phyloP scores from a whole-genome alignment of 1,140 invertebrate species.

The Galleria mellonella region DNA sequence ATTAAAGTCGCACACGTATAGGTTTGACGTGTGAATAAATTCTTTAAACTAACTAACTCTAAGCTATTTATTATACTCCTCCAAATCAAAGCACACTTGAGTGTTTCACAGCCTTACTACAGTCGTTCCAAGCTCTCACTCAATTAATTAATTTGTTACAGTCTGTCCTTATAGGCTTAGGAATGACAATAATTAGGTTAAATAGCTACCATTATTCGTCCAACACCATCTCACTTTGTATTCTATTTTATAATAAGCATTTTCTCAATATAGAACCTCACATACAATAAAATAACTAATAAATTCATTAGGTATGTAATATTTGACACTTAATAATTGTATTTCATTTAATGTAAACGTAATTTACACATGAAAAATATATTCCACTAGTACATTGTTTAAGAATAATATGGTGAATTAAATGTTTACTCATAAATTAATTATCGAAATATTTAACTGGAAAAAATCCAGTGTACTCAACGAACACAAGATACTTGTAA shows the following conservation, averaged over 20 bases:
- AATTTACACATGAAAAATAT: neutral
- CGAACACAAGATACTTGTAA: no score
- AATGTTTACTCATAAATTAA: no score
- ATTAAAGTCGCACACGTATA: slow-evolving; percentile 13
- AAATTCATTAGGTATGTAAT: slow-evolving; percentile 1
- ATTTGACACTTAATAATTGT: slow-evolving; percentile 1
- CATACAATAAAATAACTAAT: neutral
- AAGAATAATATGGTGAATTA: neutral
- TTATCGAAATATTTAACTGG: no score
- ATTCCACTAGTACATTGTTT: neutral
- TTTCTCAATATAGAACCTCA: neutral
- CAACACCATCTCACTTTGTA: neutral
- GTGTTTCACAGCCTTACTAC: slow-evolving; percentile 66
- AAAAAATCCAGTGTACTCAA: no score
- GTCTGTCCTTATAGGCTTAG: slow-evolving; percentile 47
- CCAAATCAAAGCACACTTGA: slow-evolving; percentile 31
- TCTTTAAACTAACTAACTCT: slow-evolving; percentile 11
- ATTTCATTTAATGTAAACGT: neutral
- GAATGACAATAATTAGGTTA: slow-evolving; percentile 51
- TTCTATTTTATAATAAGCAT: slow-evolving; percentile 1
- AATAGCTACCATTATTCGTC: slow-evolving; percentile 44
- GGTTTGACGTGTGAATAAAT: slow-evolving; percentile 19
- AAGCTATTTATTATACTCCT: slow-evolving; percentile 13
- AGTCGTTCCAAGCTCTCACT: slow-evolving; percentile 58
- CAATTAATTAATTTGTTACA: slow-evolving; percentile 35